Base-by-base conservation (phyloP, 2,113 vertebrate species). In the Sinocyclocheilus rhinocerous region DNA sequence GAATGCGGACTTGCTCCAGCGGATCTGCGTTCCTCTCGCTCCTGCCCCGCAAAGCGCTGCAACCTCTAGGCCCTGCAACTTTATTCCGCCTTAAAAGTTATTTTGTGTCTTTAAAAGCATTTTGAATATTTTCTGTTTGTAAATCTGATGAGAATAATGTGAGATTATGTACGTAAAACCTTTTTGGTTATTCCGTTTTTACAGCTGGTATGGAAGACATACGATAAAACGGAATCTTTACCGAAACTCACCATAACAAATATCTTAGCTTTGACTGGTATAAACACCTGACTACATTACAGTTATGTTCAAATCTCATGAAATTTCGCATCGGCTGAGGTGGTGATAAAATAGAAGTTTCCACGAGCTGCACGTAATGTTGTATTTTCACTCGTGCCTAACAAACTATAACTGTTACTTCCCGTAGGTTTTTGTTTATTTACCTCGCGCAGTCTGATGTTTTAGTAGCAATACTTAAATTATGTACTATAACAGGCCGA, bases 1-100 rank as follows among this genome's bases (percentile, higher is more conserved):
- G 92, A 94, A 94, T 93, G 90, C 84, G 29, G 87, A 84, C 65
- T 81, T 83, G 85, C 88, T 86, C 86, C 77, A 73, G n/a, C 42
- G 80, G 87, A 88, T 85, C 80, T 84, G 89, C 91, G 84, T 73
- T 86, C 83, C 84, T 87, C 77, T 83, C 45, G 80, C 80, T 85
- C 84, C 87, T 83, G 81, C 84, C 87, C 67, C 80, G 76, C 83
- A 70, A 12, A 73, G 79, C 76, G 33, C 81, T 83, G 24, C 50
- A 86, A 76, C 88, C 48, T 73, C 79, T 36, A 91, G 93, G 87
- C 90, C 92, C 87, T 39, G 86, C 83, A 24, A 85, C 87, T 84
- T 29, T 22, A 65, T 55, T 6, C n/a, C 20, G 29, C 10, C 18
- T 55, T 7, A 70, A 78, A 33, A 12, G 45, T 55, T 63, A 39